Conservation (phyloP, 2,797 vertebrate species). For the Parambassis ranga region DNA sequence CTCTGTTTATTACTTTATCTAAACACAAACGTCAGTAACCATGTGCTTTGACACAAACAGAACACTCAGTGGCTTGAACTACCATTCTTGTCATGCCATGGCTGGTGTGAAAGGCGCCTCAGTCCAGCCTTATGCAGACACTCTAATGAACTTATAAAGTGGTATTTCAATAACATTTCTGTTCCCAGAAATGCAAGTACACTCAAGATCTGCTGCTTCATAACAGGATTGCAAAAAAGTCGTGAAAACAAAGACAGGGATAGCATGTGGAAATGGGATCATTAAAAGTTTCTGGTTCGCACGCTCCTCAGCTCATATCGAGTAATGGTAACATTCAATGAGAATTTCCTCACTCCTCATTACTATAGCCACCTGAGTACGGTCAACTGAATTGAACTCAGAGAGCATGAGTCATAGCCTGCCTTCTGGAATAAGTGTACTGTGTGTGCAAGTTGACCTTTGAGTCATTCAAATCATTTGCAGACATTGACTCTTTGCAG, state of each 20-base stretch:
- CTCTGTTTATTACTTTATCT: constrained; percentile 50
- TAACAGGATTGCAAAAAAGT: constrained; percentile 8
- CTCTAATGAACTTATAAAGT: constrained; percentile 45
- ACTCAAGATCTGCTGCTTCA: constrained; percentile 3
- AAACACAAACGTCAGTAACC: constrained; percentile 51
- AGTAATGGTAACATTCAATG: constrained; percentile 5
- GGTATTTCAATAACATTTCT: constrained; percentile 30
- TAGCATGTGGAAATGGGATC: constrained; percentile 7
- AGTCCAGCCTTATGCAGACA: constrained; percentile 24
- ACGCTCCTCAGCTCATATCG: neutral
- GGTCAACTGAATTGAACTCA: constrained; percentile 18
- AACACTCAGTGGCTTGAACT: constrained; percentile 13
- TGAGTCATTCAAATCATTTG: constrained; percentile 50
- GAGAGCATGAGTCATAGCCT: constrained; percentile 32
- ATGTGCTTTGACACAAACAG: constrained; percentile 42
- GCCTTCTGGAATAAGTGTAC: constrained; percentile 34
- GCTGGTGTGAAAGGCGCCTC: constrained; percentile 32
- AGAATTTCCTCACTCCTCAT: constrained; percentile 6
- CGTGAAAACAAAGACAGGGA: constrained; percentile 5
- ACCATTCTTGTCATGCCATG: constrained; percentile 41
- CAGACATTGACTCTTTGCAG: constrained; percentile 32
- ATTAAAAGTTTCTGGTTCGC: constrained; percentile 53
- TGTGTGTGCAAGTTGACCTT: constrained; percentile 50
- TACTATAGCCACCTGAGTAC: constrained; percentile 30
- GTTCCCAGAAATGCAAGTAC: constrained; percentile 34